Evolutionary conservation across 1,140 invertebrate species (phyloP).

Genomic region (Lucilia cuprina): DNA sequence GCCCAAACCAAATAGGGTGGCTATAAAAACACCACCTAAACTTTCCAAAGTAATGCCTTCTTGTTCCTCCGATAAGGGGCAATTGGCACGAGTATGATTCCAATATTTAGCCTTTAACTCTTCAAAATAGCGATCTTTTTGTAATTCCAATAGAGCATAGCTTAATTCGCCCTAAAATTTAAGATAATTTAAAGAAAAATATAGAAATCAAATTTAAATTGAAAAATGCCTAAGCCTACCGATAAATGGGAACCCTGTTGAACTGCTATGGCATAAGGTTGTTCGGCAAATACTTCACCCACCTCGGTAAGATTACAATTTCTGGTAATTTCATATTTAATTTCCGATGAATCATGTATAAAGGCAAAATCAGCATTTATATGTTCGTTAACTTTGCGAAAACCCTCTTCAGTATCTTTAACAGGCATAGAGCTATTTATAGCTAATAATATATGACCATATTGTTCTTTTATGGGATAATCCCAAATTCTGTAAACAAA

Average conservation of each 20-base stretch:
- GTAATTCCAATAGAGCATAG: conserved; percentile 78
- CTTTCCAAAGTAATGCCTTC: conserved; percentile 89
- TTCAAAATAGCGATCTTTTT: conserved; percentile 86
- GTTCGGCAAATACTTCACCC: conserved; percentile 87
- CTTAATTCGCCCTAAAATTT: conserved; percentile 79
- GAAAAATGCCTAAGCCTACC: conserved; percentile 40
- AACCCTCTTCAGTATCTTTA: conserved; percentile 72
- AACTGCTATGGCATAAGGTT: conserved; percentile 86
- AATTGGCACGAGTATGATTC: conserved; percentile 76
- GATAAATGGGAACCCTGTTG: conserved; percentile 79
- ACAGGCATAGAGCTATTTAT: conserved; percentile 82
- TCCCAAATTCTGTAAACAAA: conserved; percentile 79
- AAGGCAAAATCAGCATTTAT: conserved; percentile 86
- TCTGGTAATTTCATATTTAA: conserved; percentile 81
- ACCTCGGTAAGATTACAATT: conserved; percentile 88
- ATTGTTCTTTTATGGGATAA: conserved; percentile 90
- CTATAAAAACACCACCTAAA: conserved; percentile 89
- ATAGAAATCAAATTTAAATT: background rate
- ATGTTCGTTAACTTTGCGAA: conserved; percentile 76
- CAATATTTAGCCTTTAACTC: conserved; percentile 79
- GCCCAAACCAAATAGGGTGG: conserved; percentile 81
- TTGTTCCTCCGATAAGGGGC: conserved; percentile 77
- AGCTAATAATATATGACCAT: conserved; percentile 83
- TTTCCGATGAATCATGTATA: conserved; percentile 86
- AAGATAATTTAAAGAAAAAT: background rate